These are phyloP conservation scores for Anguilla anguilla DNA, from an alignment of 2,797 vertebrate species.

Conservation along the genomic window DNA sequence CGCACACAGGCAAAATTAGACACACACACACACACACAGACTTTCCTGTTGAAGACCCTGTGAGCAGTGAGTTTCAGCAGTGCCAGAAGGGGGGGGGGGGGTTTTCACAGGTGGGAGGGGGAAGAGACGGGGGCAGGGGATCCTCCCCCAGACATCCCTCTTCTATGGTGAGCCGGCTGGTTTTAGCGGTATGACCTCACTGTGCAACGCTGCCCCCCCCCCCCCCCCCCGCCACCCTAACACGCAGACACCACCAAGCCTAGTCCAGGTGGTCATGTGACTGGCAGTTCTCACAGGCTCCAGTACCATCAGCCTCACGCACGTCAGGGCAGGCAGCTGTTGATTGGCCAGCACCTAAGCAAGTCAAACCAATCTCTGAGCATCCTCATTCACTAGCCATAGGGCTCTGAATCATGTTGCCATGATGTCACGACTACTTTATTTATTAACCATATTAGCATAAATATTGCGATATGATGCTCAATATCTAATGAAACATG, in stretches of 20 bases:
- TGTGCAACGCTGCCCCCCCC: not conserved
- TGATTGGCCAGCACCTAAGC: slow-evolving; percentile 63
- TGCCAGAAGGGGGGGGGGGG: not conserved
- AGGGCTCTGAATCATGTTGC: not conserved
- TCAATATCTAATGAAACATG: not conserved
- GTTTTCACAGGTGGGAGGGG: too few species aligned
- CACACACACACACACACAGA: not conserved
- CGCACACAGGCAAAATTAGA: not conserved
- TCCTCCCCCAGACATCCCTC: not conserved
- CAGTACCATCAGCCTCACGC: slow-evolving; percentile 47
- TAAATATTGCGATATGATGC: not conserved
- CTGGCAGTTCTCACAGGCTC: slow-evolving; percentile 63
- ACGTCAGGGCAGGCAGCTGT: slow-evolving; percentile 57
- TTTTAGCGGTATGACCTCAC: not conserved
- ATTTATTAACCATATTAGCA: not conserved
- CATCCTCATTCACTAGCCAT: slow-evolving; percentile 56
- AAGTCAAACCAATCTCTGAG: slow-evolving; percentile 63
- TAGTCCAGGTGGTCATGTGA: slow-evolving; percentile 58
- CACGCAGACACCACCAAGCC: not conserved
- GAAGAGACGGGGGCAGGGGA: not conserved
- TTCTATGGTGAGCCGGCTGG: not conserved
- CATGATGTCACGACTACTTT: not conserved
- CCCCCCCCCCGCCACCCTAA: not conserved
- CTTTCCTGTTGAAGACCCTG: not conserved
- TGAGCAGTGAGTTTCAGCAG: not conserved